These are phyloP conservation scores for Micromys minutus DNA, from an alignment of 2,113 vertebrate species.

Conservation along the genomic window DNA sequence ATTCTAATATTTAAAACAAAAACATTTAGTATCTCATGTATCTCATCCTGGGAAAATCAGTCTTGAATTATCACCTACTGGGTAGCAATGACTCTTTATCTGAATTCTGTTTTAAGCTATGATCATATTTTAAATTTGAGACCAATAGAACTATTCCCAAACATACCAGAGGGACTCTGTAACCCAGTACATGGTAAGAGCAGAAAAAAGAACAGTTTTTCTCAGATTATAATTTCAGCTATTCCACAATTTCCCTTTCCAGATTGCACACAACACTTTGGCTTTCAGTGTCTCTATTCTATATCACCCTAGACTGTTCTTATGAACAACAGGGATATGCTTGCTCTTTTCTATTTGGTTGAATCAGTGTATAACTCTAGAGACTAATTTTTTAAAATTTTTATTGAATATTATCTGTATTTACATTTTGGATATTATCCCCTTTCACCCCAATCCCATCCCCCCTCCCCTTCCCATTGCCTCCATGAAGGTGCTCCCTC, in stretches of 20 bases:
- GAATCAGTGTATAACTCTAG: background rate
- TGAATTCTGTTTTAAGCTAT: background rate
- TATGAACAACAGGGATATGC: background rate
- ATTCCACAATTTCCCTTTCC: background rate
- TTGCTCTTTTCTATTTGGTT: background rate
- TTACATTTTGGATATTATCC: too few relatives aligned
- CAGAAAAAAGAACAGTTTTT: background rate
- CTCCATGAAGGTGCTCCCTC: too few relatives aligned
- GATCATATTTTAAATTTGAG: background rate
- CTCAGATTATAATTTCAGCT: background rate
- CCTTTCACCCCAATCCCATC: too few relatives aligned
- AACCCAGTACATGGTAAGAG: background rate
- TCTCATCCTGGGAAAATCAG: background rate
- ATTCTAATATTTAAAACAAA: background rate
- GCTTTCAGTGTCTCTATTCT: background rate
- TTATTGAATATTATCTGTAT: too few relatives aligned
- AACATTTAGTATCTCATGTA: background rate
- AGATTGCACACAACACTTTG: fast-evolving
- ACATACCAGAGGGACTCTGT: background rate
- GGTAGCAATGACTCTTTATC: background rate
- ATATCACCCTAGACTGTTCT: background rate
- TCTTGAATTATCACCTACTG: background rate
- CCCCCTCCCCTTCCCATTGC: too few relatives aligned
- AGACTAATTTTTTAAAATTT: too few relatives aligned
- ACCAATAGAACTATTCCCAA: background rate